Evolutionary conservation across 2,888 invertebrate genomes (phyloP), one percentile per base, ranked within the genome.

Genomic region (Melanotus villosus): DNA sequence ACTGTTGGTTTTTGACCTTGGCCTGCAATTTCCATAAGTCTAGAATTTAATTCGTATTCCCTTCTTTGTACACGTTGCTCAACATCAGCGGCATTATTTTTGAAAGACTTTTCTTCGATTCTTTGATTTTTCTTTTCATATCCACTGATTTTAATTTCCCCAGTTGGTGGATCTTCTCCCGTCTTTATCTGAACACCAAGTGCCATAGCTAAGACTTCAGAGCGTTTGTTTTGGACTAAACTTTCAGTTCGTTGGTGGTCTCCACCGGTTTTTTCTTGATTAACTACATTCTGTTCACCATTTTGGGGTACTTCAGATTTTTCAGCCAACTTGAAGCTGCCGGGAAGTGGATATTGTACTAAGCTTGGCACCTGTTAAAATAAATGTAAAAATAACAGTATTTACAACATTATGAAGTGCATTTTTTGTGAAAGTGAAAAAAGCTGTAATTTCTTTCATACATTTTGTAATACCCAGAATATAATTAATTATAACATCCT

Each of bases 141-240:
- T 18, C 82, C 83, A 57, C 81, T 81, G 7, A 82, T 79, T 57
- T 77, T 77, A 7, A 81, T 79, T 41, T 82, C 82, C 0, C 81
- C 82, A 0, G 79, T 79, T 0, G 84, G 81, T 4, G 80, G 77
- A 73, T 85, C 84, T 58, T 83, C 82, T 0, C 84, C 84, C 0
- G 81, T 83, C 75, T 85, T 84, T 14, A 84, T 81, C 68, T 84
- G 83, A 1, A 85, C 84, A 1, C 84, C 90, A 21, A 90, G 81
- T 2, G 90, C 90, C 73, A 87, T 81, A 0, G 90, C 90, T 72
- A 90, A 81, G 58, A 87, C 86, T 45, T 88, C 87, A 0, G 85
- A 85, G 70, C 84, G 80, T 57, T 83, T 80, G 60, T 82, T 80
- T 30, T 77, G 73, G 56, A 73, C 73, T 62, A 65, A 67, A 60